Evolutionary conservation across 2,888 invertebrate species (phyloP), one percentile per base, ranked within the genome.

Genomic region (Limenitis camilla): DNA sequence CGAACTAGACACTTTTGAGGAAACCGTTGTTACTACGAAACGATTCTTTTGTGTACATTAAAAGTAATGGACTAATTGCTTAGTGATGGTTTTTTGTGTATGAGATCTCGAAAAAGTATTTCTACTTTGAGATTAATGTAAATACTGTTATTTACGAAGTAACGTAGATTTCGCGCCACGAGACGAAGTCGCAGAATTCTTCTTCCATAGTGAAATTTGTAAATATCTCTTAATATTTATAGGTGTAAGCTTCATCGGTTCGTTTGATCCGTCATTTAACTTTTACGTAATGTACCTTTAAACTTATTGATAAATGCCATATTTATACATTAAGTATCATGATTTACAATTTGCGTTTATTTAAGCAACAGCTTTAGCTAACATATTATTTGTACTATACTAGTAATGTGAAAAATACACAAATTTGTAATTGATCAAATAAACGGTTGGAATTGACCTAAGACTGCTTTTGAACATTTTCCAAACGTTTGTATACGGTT

Each of bases 191-290:
- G 71, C 69, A 74, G 35, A 69, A 74, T 71, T 76, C 78, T 82
- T 86, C 85, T 85, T 87, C 85, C 86, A 87, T 87, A 87, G 87
- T 76, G 74, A 87, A 87, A 87, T 84, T 84, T 87, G 87, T 87
- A 87, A 81, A 87, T 87, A 87, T 78, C 78, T 72, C 76, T 78
- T 80, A 78, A 76, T 78, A 70, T 72, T 73, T 67, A 67, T 71
- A 71, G 66, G 60, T 60, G 51, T 79, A 81, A 81, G 79, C 71
- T 72, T 74, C 68, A 71, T 75, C 73, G 69, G 74, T 78, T 83
- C 76, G 82, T 83, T 80, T 83, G 78, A 81, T 82, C 78, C 81
- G 81, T 81, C 82, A 77, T 75, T 80, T 80, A 80, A 80, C 81
- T 79, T 83, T 81, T 81, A 76, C 74, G 72, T 77, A 76, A 72